Base-by-base conservation (phyloP, 2,888 invertebrate genomes). In the Trichogramma evanescens region DNA sequence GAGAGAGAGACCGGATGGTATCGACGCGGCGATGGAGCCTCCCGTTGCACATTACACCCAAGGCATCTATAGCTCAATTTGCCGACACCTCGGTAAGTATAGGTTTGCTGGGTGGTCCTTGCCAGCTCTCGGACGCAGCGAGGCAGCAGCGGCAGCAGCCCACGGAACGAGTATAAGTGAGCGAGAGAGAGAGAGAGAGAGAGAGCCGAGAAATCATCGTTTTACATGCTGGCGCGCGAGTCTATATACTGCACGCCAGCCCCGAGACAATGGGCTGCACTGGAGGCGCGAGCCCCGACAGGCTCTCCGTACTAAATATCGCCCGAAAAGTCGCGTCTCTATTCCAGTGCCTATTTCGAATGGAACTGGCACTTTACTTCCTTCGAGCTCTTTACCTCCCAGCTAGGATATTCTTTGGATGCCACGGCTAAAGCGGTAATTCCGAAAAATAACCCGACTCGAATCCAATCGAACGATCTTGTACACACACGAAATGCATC, bases 1-100 rank as follows among this genome's bases (percentile, higher is more conserved):
- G 10, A 43, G 10, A 9, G 13, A 4, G 71, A 66, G 62, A 67
- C 70, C 70, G 74, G 72, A 73, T 72, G 71, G 71, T 74, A 75
- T 74, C 74, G 66, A 58, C 62, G 63, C 63, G 63, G 58, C 56
- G 65, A 63, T 46, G 54, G 59, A 65, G 66, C 67, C 66, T 62
- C 60, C 67, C 68, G 65, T 70, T 72, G 71, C 71, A 72, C 73
- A 74, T 75, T 73, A 73, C 71, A 72, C 71, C 71, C 69, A 67
- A 70, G 69, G 69, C 72, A 71, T 74, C 76, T 77, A 77, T 77
- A 77, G 77, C 77, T 77, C 75, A 75, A 75, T 75, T 75, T 75
- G 75, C 75, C 75, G 75, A 77, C 77, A 77, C 77, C 76, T 77
- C 75, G 74, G 76, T 77, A 77, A 77, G 77, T 77, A 77, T 77